phyloP scores from a whole-genome alignment of 2,797 vertebrate species.

The Coregonus ussuriensis region DNA sequence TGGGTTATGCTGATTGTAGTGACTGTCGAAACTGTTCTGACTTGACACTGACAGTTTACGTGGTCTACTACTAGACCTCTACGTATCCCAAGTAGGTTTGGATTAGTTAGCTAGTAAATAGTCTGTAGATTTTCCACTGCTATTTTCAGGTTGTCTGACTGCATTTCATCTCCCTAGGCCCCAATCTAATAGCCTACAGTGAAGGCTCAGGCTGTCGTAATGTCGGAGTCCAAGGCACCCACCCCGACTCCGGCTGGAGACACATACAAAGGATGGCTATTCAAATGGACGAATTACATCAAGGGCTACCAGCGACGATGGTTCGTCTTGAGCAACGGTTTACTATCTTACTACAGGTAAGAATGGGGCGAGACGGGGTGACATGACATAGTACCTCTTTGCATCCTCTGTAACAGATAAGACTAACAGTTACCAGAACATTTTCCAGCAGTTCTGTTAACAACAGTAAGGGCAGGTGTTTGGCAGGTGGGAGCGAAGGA shows the following conservation, averaged over 20 bases:
- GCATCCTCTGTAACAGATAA: no score
- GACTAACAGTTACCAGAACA: no score
- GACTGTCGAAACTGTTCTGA: background rate
- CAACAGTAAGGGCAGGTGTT: no score
- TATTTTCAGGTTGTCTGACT: background rate
- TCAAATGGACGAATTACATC: conserved; percentile 98
- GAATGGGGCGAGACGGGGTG: background rate
- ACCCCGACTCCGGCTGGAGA: conserved; percentile 76
- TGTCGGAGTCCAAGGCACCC: conserved; percentile 79
- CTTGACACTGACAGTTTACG: background rate
- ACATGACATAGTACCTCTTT: background rate
- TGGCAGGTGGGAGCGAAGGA: no score
- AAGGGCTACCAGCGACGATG: conserved; percentile 95
- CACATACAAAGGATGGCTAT: conserved; percentile 90
- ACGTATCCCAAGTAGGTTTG: background rate
- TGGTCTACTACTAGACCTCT: background rate
- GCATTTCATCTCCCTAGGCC: conserved; percentile 43
- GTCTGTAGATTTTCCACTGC: background rate
- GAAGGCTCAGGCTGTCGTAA: conserved; percentile 67
- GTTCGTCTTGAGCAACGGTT: conserved; percentile 94
- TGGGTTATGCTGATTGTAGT: background rate
- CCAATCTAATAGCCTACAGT: conserved; percentile 55
- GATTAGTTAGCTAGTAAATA: background rate
- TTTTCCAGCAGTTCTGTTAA: no score
- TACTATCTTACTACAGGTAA: conserved; percentile 95